Evolutionary conservation across 2,113 vertebrate species (phyloP).

Genomic region (Geothlypis trichas): DNA sequence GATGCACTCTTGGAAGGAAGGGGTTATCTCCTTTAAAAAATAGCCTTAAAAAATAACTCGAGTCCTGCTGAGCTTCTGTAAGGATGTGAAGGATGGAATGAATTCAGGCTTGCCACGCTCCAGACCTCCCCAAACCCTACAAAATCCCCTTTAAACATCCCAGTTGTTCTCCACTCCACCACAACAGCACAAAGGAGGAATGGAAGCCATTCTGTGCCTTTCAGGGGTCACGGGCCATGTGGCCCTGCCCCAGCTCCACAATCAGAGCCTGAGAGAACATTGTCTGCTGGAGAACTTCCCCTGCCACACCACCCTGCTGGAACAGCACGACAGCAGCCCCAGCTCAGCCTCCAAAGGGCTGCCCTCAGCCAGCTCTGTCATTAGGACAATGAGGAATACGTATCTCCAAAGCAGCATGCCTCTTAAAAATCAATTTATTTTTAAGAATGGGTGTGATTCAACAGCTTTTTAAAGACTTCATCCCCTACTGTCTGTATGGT

Average conservation of each 20-base stretch:
- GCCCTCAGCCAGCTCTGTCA: background rate
- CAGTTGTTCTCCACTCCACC: background rate
- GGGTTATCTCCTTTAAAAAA: background rate
- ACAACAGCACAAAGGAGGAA: constrained; percentile 21
- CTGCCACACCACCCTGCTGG: constrained; percentile 46
- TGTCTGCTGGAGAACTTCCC: constrained; percentile 54
- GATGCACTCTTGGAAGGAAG: background rate
- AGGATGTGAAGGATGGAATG: background rate
- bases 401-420: background rate
- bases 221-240: constrained; percentile 38
- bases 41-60: background rate
- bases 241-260: constrained; percentile 51
- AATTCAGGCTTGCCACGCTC: background rate
- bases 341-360: background rate
- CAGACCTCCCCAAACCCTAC: background rate
- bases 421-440: constrained; percentile 36
- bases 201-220: constrained; percentile 15
- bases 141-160: background rate
- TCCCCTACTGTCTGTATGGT: background rate
- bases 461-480: constrained; percentile 2
- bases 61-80: background rate
- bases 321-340: constrained; percentile 16
- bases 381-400: background rate
- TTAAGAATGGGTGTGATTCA: constrained; percentile 37
- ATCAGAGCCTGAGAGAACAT: constrained; percentile 17